Evolutionary conservation across 2,797 vertebrate species (phyloP), one percentile per base, ranked within the genome.

Genomic region (Enteromius unitaeniatus): DNA sequence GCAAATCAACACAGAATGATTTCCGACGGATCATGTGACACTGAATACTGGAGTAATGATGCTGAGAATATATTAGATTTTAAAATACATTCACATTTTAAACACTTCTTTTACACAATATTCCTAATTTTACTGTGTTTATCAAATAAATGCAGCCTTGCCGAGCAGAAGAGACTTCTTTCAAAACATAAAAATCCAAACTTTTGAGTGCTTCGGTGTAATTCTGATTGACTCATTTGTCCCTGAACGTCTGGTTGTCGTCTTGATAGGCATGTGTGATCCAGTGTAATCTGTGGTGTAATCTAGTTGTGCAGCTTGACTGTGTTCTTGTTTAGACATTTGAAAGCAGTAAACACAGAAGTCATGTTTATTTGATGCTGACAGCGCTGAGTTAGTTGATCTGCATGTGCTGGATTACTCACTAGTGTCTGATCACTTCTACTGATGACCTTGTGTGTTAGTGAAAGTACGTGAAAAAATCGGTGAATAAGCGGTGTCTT

Each of bases 281-380:
- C 9, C 64, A 7, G 58, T 51, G 53, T 67, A 79, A 81, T 81
- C 79, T 79, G 23, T 55, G 49, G 45, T 84, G 82, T 77, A 86
- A 84, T 87, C 86, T 83, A 70, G 64, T 81, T 83, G 77, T 28
- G 55, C 14, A 13, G 79, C 55, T 81, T 58, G 83, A 82, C 81
- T 79, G 73, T 65, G 42, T 85, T 47, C 67, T 68, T 87, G 81
- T 72, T 80, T 81, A 51, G 83, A 42, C 37, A 23, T 75, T 26
- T 64, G 47, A 51, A 47, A 69, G 77, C 74, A 76, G 86, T 85
- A 85, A 87, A 83, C 86, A 87, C 65, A 60, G 81, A 67, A 65
- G 55, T 75, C 73, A 85, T 85, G 81, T 83, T 83, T 85, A 85
- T 87, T 83, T 87, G 81, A 87, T 84, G 78, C 34, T 85, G 86